Conservation (phyloP, 2,888 invertebrate genomes). For the Lasioglossum calceatum region DNA sequence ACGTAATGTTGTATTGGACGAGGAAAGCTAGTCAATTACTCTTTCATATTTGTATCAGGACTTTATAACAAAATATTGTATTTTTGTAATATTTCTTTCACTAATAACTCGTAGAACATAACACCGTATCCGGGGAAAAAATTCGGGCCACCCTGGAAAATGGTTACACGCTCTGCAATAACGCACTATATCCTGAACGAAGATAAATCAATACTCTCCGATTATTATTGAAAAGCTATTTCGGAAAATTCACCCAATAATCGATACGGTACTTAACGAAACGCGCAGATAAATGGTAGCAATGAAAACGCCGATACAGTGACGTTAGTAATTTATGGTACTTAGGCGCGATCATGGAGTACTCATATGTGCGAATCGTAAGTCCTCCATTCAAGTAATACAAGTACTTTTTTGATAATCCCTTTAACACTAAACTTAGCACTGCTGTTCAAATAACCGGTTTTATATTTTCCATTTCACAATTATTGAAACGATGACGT, state of each 20-base stretch:
- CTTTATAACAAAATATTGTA: not conserved
- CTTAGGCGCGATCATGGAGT: not conserved
- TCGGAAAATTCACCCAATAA: slow-evolving; percentile 6
- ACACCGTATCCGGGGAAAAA: not conserved
- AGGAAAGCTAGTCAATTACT: not conserved
- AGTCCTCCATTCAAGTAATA: not conserved
- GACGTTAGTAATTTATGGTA: not conserved
- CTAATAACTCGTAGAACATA: not conserved
- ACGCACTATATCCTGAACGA: not conserved
- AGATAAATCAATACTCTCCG: not conserved
- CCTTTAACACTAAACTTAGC: no score
- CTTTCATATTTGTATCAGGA: not conserved
- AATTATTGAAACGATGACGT: no score
- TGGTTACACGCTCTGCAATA: not conserved
- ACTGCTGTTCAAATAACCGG: no score
- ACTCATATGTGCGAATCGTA: not conserved
- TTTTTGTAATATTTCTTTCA: not conserved
- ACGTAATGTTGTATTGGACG: not conserved
- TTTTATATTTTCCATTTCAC: no score
- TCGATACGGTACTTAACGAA: not conserved
- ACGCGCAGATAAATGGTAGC: not conserved
- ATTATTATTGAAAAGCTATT: slow-evolving; percentile 45
- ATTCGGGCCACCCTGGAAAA: not conserved
- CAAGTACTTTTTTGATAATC: not conserved
- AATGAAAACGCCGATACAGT: not conserved